These are phyloP conservation scores for Archivesica marissinica DNA, from an alignment of 1,140 invertebrate species.

Conservation along the genomic window DNA sequence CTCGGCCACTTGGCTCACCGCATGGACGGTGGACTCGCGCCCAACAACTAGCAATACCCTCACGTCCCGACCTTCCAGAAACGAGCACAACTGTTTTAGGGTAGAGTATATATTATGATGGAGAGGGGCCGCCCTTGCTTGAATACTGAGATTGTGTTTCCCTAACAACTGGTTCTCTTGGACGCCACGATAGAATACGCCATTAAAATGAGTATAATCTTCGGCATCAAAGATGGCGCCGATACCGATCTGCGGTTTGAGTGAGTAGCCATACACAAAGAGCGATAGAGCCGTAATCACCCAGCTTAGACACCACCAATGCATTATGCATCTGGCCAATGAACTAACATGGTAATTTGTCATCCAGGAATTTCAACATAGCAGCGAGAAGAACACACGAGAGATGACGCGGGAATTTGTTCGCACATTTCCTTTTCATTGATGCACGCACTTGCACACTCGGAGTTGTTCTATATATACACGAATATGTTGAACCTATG, in stretches of 20 bases:
- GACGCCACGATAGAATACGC: constrained; percentile 66
- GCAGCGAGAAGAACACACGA: neutral
- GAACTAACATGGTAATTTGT: constrained; percentile 14
- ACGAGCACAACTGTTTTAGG: constrained; percentile 64
- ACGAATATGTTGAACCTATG: no score
- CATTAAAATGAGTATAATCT: constrained; percentile 65
- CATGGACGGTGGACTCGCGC: constrained; percentile 63
- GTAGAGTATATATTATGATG: constrained; percentile 59
- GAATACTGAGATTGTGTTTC: constrained; percentile 51
- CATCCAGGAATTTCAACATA: neutral
- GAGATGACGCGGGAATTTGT: neutral
- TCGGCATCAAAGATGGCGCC: constrained; percentile 70
- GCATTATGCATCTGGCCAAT: constrained; percentile 19
- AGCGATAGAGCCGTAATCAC: constrained; percentile 24
- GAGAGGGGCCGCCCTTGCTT: constrained; percentile 44
- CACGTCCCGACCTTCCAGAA: constrained; percentile 58
- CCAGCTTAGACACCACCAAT: constrained; percentile 16
- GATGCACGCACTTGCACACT: no score
- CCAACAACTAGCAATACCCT: constrained; percentile 70
- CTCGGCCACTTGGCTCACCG: constrained; percentile 68
- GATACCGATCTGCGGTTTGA: constrained; percentile 60
- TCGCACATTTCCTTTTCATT: neutral
- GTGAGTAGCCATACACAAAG: constrained; percentile 24
- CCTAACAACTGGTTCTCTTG: constrained; percentile 62
- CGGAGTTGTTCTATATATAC: no score